Base-by-base conservation (phyloP, 2,888 invertebrate species). In the Furcula furcula region DNA sequence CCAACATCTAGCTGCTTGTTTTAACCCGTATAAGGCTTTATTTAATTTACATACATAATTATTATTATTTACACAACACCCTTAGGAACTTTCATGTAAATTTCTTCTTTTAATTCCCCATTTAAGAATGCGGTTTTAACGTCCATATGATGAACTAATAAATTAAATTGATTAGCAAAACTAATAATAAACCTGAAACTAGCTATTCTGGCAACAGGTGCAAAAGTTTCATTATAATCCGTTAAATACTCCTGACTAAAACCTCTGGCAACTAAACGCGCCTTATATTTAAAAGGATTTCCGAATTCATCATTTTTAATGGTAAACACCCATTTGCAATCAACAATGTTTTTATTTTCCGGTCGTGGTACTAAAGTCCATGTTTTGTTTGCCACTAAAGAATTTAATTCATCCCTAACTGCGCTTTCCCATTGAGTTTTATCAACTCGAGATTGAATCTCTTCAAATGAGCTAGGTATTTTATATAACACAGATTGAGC, bases 211-310 rank as follows among this genome's bases (percentile, higher is more conserved):
- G 51, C 61, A 1, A 63, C 55, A 10, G 62, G 57, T 11, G 62
- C 32, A 44, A 65, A 67, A 4, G 58, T 58, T 31, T 65, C 53
- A 26, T 58, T 36, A 40, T 57, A 64, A 29, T 61, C 49, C 7
- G 37, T 43, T 16, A 38, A 27, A 16, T 57, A 42, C 31, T 52
- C 31, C 30, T 67, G 65, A 15, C 47, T 57, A 50, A 56, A 69
- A 7, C 62, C 62, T 43, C n/a, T n/a, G n/a, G n/a, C n/a, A n/a
- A n/a, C n/a, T n/a, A n/a, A n/a, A n/a, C n/a, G n/a, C n/a, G n/a
- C n/a, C n/a, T n/a, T n/a, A n/a, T n/a, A n/a, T n/a, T n/a, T n/a
- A n/a, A n/a, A n/a, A n/a, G n/a, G n/a, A n/a, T n/a, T n/a, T n/a
- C n/a, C n/a, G n/a, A n/a, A n/a, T n/a, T n/a, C 50, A 39, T 54